Conservation (phyloP, 1,140 invertebrate genomes). For the Orussus abietinus region DNA sequence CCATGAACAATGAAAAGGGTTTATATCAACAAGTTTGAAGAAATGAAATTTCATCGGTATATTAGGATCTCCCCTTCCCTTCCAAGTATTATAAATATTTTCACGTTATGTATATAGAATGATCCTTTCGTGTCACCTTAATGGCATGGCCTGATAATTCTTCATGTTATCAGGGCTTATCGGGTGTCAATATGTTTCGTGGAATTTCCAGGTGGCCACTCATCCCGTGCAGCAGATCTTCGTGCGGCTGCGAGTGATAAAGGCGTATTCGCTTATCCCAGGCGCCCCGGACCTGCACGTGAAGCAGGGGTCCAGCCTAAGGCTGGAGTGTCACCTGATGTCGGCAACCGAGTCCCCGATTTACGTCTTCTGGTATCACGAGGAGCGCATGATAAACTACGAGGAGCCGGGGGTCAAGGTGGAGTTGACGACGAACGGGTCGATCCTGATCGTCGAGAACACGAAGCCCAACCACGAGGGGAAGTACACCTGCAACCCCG, state of each 20-base stretch:
- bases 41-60: no score
- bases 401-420: constrained; percentile 56
- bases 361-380: constrained; percentile 80
- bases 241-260: constrained; percentile 50
- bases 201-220: constrained; percentile 40
- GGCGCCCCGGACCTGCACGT: constrained; percentile 74
- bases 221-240: constrained; percentile 46
- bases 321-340: constrained; percentile 67
- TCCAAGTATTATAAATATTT: no score
- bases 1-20: no score
- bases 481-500: constrained; percentile 68
- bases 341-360: constrained; percentile 69
- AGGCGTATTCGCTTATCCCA: constrained; percentile 70
- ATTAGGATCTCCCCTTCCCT: no score
- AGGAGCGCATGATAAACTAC: constrained; percentile 71
- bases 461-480: constrained; percentile 59
- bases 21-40: no score
- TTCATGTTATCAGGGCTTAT: constrained; percentile 6
- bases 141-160: neutral
- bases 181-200: constrained; percentile 46
- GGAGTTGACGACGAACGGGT: constrained; percentile 50
- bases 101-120: constrained; percentile 9
- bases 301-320: constrained; percentile 67
- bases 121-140: neutral
- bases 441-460: constrained; percentile 56